Conservation (phyloP, 2,797 vertebrate species). For the Gymnothorax javanicus region DNA sequence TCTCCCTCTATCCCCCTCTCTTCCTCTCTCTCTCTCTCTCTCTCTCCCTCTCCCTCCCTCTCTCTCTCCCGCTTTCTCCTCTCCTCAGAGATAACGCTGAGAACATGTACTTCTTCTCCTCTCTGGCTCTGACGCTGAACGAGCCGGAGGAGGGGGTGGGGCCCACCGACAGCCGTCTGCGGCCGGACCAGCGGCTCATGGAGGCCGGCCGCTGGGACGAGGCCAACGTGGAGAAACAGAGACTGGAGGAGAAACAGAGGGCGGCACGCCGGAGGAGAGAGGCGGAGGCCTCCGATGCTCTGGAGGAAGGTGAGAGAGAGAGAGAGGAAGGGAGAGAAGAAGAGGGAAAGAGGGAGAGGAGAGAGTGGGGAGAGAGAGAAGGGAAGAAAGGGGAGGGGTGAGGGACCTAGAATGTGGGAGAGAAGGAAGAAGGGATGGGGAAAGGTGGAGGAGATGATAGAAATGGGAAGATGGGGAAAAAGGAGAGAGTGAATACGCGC, state of each 20-base stretch:
- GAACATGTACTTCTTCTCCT: conserved; percentile 97
- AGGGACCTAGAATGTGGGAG: neutral
- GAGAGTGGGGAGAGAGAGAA: neutral
- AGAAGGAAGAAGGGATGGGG: no score
- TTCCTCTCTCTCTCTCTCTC: neutral
- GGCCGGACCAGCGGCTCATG: conserved; percentile 95
- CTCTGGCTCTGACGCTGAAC: conserved; percentile 90
- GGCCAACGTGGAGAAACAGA: conserved; percentile 92
- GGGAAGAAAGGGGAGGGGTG: neutral
- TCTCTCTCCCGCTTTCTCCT: neutral
- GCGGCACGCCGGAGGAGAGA: conserved; percentile 86
- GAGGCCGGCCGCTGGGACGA: conserved; percentile 95
- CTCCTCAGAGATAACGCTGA: conserved; percentile 86
- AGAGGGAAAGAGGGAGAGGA: neutral
- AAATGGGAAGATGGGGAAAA: neutral
- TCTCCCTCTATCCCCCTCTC: neutral
- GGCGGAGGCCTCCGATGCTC: conserved; percentile 80
- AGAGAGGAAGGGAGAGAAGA: neutral
- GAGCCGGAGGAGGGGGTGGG: conserved; percentile 82
- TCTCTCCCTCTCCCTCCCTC: neutral
- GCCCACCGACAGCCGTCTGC: conserved; percentile 86
- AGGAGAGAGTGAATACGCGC: neutral
- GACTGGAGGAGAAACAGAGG: conserved; percentile 93
- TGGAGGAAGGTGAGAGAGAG: conserved; percentile 80
- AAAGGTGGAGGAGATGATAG: neutral